Base-by-base conservation (phyloP, 2,888 invertebrate species). In the Serrognathus titanus region DNA sequence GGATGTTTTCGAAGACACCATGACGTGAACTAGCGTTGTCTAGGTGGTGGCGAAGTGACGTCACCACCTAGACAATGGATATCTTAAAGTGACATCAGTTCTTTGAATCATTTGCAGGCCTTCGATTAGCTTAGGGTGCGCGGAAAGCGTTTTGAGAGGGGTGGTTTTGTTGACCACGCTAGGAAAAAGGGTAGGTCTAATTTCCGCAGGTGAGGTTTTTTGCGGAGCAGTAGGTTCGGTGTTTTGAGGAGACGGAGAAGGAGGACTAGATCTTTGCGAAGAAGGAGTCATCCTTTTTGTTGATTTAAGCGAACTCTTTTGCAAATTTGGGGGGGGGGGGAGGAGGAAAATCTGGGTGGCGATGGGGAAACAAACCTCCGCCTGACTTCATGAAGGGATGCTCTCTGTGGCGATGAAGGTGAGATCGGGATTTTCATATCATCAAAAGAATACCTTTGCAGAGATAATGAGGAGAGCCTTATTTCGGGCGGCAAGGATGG, bases 41-140 rank as follows among this genome's bases (percentile, higher is more conserved):
- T n/a, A n/a, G n/a, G n/a, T n/a, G n/a, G n/a, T n/a, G n/a, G n/a
- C n/a, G n/a, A n/a, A n/a, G n/a, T n/a, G n/a, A n/a, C n/a, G n/a
- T n/a, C n/a, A n/a, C n/a, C n/a, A n/a, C n/a, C n/a, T n/a, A n/a
- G n/a, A n/a, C n/a, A n/a, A n/a, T n/a, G n/a, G n/a, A n/a, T n/a
- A n/a, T n/a, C 84, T 79, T 16, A 86, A 73, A 13, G 85, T 80
- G 7, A 86, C 79, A 70, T 86, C 86, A 62, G 85, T 84, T 66
- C 85, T 78, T 70, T 86, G 85, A 62, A 86, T 79, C 62, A 85
- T 71, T 58, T 83, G 82, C 45, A 85, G 72, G 1, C 79, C 80
- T 66, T 81, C 80, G 52, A 80, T 74, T 3, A 79, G 79, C 59
- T 66, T 63, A 1, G 70, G 70, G 45, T 67, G 64, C 24, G 62